Base-by-base conservation (phyloP, 2,888 invertebrate genomes). In the Petrolisthes cinctipes region DNA sequence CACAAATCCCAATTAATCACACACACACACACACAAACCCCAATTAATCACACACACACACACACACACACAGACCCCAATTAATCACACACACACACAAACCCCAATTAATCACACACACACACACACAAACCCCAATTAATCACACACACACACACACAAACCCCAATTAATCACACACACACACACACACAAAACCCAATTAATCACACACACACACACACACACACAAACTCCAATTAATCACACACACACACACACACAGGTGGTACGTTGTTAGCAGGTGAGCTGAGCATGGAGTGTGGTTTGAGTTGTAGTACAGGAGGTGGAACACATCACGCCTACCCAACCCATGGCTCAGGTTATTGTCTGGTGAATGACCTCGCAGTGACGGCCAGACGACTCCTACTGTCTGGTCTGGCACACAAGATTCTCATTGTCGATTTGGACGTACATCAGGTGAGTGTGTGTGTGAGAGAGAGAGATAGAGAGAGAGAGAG, bases 361-460 rank as follows among this genome's bases (percentile, higher is more conserved):
- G 92, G 92, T 9, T 92, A 91, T 88, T 92, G 92, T 85, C 91
- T 92, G 6, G 86, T 92, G 78, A 92, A 92, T 90, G 92, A 92
- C 88, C 73, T 92, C 83, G 92, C 92, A 0, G 91, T 92, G 1
- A 88, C 92, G 53, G 92, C 92, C 7, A 85, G 90, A 17, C 82
- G 90, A 20, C 76, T 92, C 76, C 71, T 92, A 17, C 82, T 91
- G 6, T 71, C 83, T 17, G 86, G 86, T 3, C 78, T 89, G 51
- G 92, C 89, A 6, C 66, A 89, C 23, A 92, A 90, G 84, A 92
- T 92, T 7, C 91, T 92, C 1, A 92, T 92, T 78, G 92, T 92
- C 14, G 92, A 92, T 86, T 90, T 92, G 82, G 92, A 92, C 91
- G 92, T 92, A 6, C 92, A 92, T 89, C 92, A 92, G 92, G 92